Percentiles rank a stretch among this genome's conserved stretches.
phyloP scores from a whole-genome alignment of 2,888 invertebrate species.

The Drosophila greeni region DNA sequence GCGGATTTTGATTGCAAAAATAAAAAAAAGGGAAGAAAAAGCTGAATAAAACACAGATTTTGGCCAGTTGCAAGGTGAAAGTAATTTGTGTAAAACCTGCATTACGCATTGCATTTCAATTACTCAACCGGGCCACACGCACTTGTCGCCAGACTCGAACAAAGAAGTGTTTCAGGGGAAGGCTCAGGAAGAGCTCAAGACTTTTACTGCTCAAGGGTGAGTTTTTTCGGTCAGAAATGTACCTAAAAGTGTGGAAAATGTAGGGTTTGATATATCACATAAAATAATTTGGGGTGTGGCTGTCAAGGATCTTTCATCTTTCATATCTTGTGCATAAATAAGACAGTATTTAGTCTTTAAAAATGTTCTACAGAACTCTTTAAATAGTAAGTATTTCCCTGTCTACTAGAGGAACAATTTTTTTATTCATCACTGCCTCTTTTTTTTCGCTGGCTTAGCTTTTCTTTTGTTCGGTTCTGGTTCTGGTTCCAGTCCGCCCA shows the following conservation, averaged over 20 bases:
- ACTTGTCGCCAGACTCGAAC: slow-evolving; percentile 5
- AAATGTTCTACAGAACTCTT: not conserved
- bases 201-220: not conserved
- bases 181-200: not conserved
- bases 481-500: slow-evolving; percentile 30
- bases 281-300: not conserved
- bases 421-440: not conserved
- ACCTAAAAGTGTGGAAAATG: not conserved
- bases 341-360: not conserved
- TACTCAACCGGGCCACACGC: slow-evolving; percentile 11
- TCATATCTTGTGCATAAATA: not conserved
- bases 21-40: slow-evolving; percentile 2
- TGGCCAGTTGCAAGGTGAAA: slow-evolving; percentile 42
- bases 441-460: not conserved
- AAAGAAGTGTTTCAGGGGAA: not conserved
- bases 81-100: slow-evolving; percentile 36
- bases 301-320: not conserved
- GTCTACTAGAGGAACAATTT: not conserved
- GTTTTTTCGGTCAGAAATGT: not conserved
- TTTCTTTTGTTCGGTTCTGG: slow-evolving; percentile 23
- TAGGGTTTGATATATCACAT: too few relatives aligned
- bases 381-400: not conserved
- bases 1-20: slow-evolving; percentile 7
- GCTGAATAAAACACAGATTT: slow-evolving; percentile 27
- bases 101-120: slow-evolving; percentile 36